Percentiles rank a stretch among this genome's conserved stretches.
These are phyloP conservation scores for Eurypyga helias DNA, from an alignment of 2,113 vertebrate genomes.

Conservation along the genomic window DNA sequence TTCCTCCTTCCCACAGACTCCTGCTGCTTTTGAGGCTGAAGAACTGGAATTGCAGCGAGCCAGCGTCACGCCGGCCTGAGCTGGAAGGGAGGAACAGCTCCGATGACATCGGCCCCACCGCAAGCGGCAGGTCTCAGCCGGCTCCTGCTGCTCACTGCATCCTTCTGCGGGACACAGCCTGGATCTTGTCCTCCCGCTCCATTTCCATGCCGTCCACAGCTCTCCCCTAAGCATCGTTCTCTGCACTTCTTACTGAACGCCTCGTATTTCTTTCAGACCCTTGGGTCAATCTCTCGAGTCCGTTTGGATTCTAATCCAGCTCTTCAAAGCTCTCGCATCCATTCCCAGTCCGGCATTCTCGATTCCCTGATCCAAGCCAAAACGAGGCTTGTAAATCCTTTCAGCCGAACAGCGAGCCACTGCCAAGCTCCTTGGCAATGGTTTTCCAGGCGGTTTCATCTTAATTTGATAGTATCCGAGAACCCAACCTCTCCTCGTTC, in stretches of 20 bases:
- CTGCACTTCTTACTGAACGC: neutral
- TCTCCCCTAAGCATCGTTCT: neutral
- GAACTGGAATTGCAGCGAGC: neutral
- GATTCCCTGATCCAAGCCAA: neutral
- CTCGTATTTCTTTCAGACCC: neutral
- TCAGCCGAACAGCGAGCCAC: conserved; percentile 19
- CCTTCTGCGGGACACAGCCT: neutral
- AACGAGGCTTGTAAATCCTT: conserved; percentile 33
- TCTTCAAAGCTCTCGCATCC: neutral
- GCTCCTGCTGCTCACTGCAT: neutral
- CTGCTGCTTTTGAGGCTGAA: neutral
- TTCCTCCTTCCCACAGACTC: neutral
- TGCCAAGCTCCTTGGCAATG: neutral
- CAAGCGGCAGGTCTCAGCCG: neutral
- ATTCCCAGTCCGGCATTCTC: neutral
- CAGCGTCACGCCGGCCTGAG: neutral
- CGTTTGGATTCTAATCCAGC: neutral
- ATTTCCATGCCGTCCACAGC: neutral
- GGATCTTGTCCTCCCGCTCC: neutral
- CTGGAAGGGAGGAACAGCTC: neutral
- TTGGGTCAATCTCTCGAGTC: neutral
- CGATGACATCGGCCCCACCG: neutral
- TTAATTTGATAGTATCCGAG: neutral
- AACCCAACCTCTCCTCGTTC: neutral
- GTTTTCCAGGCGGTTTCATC: neutral